Base-by-base conservation (phyloP, 35 echinoderm and acorn worm species). In the Lytechinus variegatus region DNA sequence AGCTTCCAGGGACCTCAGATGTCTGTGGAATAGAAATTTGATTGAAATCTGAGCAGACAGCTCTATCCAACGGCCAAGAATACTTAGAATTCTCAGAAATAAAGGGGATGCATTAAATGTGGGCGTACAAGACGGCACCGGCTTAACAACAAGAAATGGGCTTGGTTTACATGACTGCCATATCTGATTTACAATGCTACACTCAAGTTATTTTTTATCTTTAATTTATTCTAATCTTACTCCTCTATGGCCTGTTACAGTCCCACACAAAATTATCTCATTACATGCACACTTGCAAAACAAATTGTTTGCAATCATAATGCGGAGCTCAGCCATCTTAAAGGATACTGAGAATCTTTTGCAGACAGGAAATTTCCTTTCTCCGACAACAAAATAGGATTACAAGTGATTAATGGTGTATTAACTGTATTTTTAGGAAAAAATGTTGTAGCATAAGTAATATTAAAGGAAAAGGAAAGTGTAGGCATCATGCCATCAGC, bases 81-180 rank as follows among this genome's bases (percentile, higher is more conserved):
- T 90, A 52, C 29, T 90, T 90, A 52, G 52, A 90, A 90, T 90
- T 90, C 88, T 54, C 29, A 90, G 88, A 90, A 90, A 90, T 54
- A 90, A 90, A 54, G 88, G 88, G 28, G 88, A 44, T 8, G 52
- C 88, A 14, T 90, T 90, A 90, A 12, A 7, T 54, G 88, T 90
- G 88, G 88, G 88, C 88, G 88, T 14, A 33, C 29, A 90, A 90
- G 29, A 52, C 88, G 0, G 3, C 52, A 44, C 10, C n/a, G 28
- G 52, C 88, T 90, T 4, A 10, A 27, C 10, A 90, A 90, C 88
- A 44, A 5, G 52, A 90, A 90, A 33, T 90, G 88, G 88, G 88
- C 28, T 54, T 52, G 88, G 88, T 44, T 90, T 90, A 79, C 66
- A 24, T n/a, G 66, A 79, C 66, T 79, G 66, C n/a, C 66, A n/a